A percentile compares a stretch with the other conserved stretches of the same genome.
Conservation (phyloP, 2,888 invertebrate genomes). For the Nezara viridula region DNA sequence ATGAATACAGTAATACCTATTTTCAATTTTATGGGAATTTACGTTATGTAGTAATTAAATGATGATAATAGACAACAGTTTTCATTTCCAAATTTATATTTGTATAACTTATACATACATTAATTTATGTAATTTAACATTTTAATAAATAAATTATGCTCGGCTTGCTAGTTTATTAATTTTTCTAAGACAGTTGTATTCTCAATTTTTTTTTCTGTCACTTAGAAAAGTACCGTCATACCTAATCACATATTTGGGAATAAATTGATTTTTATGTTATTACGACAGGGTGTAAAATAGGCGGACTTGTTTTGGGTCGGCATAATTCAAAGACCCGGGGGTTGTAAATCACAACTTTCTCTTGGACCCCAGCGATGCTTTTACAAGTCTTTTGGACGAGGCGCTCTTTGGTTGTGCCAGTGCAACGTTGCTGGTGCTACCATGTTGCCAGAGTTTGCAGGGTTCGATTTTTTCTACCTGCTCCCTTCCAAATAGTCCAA, state of each 20-base stretch:
- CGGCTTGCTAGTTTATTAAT: neutral
- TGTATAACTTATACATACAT: no score
- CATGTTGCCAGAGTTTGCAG: conserved; percentile 17
- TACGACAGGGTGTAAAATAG: neutral
- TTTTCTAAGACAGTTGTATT: no score
- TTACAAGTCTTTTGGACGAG: neutral
- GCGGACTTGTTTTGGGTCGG: neutral
- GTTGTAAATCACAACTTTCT: conserved; percentile 23
- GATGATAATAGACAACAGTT: no score
- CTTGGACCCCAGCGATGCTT: neutral
- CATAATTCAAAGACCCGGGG: neutral
- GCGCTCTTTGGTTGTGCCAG: neutral
- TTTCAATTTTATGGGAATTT: no score
- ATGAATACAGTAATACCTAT: no score
- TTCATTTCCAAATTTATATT: no score
- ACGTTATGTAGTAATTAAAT: no score
- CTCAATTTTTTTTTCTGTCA: no score
- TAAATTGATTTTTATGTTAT: no score
- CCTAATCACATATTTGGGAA: no score
- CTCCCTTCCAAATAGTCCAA: conserved; percentile 12
- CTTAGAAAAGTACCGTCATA: no score
- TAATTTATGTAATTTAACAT: neutral
- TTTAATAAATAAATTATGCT: neutral
- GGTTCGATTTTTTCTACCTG: conserved; percentile 33
- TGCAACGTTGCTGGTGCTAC: conserved; percentile 16